These are phyloP conservation scores for Rhopilema esculentum DNA, from an alignment of 30 jellyfish, hydroid and myxozoan genomes.

Conservation along the genomic window DNA sequence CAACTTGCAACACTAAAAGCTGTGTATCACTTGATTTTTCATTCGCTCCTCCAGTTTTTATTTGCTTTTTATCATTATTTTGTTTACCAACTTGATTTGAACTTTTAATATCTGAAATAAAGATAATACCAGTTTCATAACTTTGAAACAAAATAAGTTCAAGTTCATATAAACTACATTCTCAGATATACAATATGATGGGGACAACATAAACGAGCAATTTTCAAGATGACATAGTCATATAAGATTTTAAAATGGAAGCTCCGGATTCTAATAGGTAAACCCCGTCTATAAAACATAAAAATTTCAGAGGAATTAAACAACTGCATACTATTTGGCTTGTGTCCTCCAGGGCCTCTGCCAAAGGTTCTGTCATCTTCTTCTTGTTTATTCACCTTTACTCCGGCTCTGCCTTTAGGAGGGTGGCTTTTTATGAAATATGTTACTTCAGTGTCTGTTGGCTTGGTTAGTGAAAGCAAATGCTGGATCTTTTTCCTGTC, in stretches of 20 bases:
- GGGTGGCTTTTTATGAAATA: slow-evolving; percentile 80
- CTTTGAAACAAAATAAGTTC: background rate
- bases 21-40: slow-evolving; percentile 55
- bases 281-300: no score
- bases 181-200: no score
- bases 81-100: background rate
- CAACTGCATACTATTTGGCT: no score
- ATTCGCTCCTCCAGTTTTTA: slow-evolving; percentile 3
- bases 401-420: background rate
- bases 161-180: background rate
- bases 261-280: no score
- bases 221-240: no score
- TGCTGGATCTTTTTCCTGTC: slow-evolving; percentile 93
- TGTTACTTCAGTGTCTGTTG: slow-evolving; percentile 87
- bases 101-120: slow-evolving; percentile 1
- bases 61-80: background rate
- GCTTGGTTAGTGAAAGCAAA: slow-evolving; percentile 80
- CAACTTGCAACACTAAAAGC: slow-evolving; percentile 71
- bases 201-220: no score
- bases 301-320: no score
- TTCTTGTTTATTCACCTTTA: background rate
- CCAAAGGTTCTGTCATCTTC: slow-evolving; percentile 15
- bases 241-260: no score
- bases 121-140: background rate
- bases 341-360: slow-evolving; percentile 97